A percentile compares a stretch with the other conserved stretches of the same genome.
phyloP scores from a whole-genome alignment of 2,888 invertebrate genomes.

The Sylvicola fuscatus region DNA sequence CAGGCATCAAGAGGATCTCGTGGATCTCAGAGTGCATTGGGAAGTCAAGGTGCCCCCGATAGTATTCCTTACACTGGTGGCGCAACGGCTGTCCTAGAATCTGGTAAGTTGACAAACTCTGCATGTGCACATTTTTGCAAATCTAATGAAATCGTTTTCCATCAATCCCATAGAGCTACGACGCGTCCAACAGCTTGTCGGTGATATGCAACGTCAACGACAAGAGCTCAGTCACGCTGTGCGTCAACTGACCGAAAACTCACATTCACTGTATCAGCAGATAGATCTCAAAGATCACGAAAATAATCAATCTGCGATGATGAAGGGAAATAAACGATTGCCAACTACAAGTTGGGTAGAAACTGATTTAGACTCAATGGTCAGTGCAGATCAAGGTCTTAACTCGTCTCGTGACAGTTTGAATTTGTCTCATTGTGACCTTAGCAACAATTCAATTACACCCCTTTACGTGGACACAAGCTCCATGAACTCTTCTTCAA shows the following conservation, averaged over 20 bases:
- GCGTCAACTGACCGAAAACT: slow-evolving; percentile 62
- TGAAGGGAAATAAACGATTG: slow-evolving; percentile 31
- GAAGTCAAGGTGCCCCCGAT: slow-evolving; percentile 16
- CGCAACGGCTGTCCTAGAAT: slow-evolving; percentile 47
- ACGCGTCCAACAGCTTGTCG: slow-evolving; percentile 64
- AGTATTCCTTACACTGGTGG: slow-evolving; percentile 28
- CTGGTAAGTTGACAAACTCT: slow-evolving; percentile 21
- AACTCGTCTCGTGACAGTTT: slow-evolving; percentile 15
- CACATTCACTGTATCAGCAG: slow-evolving; percentile 43
- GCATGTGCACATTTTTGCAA: neutral
- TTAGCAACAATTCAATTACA: slow-evolving; percentile 23
- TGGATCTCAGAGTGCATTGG: slow-evolving; percentile 13
- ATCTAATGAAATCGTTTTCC: slow-evolving; percentile 1
- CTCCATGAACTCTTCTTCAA: slow-evolving; percentile 10
- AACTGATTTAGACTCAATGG: slow-evolving; percentile 72
- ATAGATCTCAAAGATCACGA: slow-evolving; percentile 28
- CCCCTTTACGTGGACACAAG: slow-evolving; percentile 52
- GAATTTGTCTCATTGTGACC: slow-evolving; percentile 6
- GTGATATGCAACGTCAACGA: slow-evolving; percentile 66
- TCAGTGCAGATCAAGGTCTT: slow-evolving; percentile 45
- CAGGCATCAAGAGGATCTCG: slow-evolving; percentile 43
- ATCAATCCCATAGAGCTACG: slow-evolving; percentile 37
- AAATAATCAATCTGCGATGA: slow-evolving; percentile 8
- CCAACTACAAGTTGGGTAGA: slow-evolving; percentile 60
- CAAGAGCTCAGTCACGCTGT: slow-evolving; percentile 75